Evolutionary conservation across 2,888 invertebrate species (phyloP).

Genomic region (Mythimna impura): DNA sequence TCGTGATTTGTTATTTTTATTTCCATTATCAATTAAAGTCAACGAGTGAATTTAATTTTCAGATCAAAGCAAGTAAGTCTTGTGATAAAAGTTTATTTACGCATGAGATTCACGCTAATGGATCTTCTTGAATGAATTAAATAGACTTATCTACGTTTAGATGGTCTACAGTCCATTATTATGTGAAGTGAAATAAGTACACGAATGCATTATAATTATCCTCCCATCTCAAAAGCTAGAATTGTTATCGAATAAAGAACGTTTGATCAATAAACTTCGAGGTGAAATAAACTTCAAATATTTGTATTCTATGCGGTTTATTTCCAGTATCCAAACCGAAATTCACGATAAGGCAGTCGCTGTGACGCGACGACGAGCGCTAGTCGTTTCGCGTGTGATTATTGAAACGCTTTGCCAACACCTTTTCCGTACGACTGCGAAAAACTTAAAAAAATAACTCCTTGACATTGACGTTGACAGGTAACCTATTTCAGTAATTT

Average conservation of each 20-base stretch:
- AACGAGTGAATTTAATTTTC: constrained; percentile 54
- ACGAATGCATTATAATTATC: background rate
- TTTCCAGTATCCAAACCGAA: constrained; percentile 74
- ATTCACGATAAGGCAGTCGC: constrained; percentile 72
- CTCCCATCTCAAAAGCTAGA: background rate
- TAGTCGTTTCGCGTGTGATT: constrained; percentile 69
- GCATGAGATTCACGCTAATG: constrained; percentile 56
- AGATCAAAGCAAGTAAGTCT: constrained; percentile 63
- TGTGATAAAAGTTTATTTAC: constrained; percentile 63
- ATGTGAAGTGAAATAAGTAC: constrained; percentile 13
- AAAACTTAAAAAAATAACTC: constrained; percentile 67
- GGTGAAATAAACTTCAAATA: constrained; percentile 63
- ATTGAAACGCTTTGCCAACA: constrained; percentile 57
- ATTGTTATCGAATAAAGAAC: constrained; percentile 27
- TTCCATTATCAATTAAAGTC: constrained; percentile 49
- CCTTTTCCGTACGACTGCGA: constrained; percentile 56
- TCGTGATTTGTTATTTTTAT: constrained; percentile 51
- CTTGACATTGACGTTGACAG: constrained; percentile 82
- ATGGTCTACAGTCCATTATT: constrained; percentile 9
- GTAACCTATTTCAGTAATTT: constrained; percentile 72
- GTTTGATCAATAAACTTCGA: constrained; percentile 40
- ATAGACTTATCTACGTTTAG: constrained; percentile 37
- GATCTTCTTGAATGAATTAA: constrained; percentile 60
- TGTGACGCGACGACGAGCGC: constrained; percentile 69
- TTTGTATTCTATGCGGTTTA: constrained; percentile 67